Percentiles rank a stretch among this genome's conserved stretches.
Conservation (phyloP, 2,113 vertebrate genomes). For the Anarhynchus alexandrinus region DNA sequence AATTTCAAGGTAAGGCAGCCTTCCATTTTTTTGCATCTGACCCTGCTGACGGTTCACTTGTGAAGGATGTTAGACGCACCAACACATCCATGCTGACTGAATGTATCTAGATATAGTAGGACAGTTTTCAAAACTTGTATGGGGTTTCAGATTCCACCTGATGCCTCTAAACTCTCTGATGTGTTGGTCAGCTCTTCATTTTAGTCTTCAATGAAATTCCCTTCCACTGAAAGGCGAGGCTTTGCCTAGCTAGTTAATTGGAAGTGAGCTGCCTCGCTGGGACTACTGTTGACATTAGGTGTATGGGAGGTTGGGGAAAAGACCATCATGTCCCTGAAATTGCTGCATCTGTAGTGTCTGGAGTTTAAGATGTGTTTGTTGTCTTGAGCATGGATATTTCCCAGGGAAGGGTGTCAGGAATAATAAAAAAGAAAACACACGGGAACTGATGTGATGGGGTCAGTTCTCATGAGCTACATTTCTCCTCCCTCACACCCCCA, state of each 20-base stretch:
- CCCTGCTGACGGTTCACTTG: not conserved
- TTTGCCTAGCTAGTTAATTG: not conserved
- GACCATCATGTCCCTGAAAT: not conserved
- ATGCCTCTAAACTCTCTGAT: not conserved
- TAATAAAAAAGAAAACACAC: too few species aligned
- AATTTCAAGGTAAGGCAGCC: not conserved
- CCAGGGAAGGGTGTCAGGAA: not conserved
- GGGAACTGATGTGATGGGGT: not conserved
- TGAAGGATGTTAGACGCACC: not conserved
- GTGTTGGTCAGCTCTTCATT: not conserved
- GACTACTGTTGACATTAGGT: not conserved
- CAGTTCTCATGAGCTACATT: not conserved
- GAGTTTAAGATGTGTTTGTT: not conserved
- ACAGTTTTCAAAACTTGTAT: not conserved
- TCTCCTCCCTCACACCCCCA: not conserved
- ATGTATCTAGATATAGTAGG: not conserved
- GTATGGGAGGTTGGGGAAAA: not conserved
- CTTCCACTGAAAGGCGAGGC: not conserved
- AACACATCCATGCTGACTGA: not conserved
- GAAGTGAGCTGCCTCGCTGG: not conserved
- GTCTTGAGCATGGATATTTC: not conserved
- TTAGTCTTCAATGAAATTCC: not conserved
- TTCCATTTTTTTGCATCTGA: not conserved
- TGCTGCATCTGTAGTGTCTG: rapidly evolving
- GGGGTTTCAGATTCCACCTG: not conserved